These are phyloP conservation scores for Delichon dasypus DNA, from an alignment of 2,797 vertebrate species.

Conservation along the genomic window DNA sequence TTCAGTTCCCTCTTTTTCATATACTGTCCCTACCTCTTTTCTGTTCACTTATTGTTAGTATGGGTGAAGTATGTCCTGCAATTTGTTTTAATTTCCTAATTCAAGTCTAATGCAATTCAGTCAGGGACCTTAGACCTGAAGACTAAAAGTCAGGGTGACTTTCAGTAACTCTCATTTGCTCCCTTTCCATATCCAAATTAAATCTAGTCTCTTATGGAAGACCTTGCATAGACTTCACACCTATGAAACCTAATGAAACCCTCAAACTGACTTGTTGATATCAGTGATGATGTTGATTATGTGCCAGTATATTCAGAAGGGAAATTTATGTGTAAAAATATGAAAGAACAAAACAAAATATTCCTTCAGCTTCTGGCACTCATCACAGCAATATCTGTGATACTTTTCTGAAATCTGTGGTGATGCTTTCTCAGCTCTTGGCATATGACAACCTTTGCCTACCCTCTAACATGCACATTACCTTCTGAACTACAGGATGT, in stretches of 20 bases:
- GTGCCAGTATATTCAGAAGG: not conserved
- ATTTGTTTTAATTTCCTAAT: slow-evolving; percentile 39
- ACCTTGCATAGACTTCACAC: not conserved
- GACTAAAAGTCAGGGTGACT: not conserved
- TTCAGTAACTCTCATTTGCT: not conserved
- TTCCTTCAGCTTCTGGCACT: not conserved
- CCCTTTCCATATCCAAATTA: slow-evolving; percentile 38
- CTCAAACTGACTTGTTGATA: not conserved
- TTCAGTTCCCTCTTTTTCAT: not conserved
- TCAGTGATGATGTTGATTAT: not conserved
- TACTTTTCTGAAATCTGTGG: not conserved
- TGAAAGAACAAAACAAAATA: not conserved
- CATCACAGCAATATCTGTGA: not conserved
- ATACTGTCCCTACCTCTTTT: not conserved
- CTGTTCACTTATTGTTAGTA: not conserved
- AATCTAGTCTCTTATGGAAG: not conserved
- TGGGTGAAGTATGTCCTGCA: not conserved
- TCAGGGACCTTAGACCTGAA: slow-evolving; percentile 25
- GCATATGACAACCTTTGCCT: rapidly evolving
- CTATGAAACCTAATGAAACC: not conserved
- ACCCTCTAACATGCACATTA: not conserved
- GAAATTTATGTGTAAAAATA: not conserved
- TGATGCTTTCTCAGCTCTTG: not conserved
- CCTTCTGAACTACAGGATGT: not conserved
- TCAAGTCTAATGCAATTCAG: slow-evolving; percentile 13